phyloP scores from a whole-genome alignment of 1,140 invertebrate species.

The Amyelois transitella region DNA sequence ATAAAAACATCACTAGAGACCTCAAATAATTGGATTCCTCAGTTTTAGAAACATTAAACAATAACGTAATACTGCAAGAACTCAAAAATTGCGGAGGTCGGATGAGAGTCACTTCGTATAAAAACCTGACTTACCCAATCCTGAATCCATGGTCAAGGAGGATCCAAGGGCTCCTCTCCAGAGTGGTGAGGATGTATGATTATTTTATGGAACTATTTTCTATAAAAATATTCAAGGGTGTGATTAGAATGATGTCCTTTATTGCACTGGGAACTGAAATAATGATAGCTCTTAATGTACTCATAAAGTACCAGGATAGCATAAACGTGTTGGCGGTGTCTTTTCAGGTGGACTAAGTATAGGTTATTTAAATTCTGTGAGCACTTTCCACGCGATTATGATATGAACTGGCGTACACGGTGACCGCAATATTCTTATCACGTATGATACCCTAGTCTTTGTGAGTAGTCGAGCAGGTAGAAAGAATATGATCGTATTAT shows the following conservation, averaged over 20 bases:
- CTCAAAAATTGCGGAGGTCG: no score
- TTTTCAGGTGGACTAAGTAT: neutral
- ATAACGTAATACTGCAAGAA: no score
- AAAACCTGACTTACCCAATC: no score
- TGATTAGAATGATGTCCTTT: neutral
- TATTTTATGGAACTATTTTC: no score
- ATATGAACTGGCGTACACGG: conserved; percentile 37
- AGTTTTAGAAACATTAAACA: no score
- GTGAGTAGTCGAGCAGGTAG: conserved; percentile 35
- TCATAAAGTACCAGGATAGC: neutral
- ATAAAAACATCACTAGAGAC: no score
- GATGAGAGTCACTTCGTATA: no score
- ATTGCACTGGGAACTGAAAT: neutral
- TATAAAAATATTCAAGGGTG: no score
- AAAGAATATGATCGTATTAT: neutral
- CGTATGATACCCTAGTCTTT: conserved; percentile 37
- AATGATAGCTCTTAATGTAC: neutral
- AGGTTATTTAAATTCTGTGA: conserved; percentile 44
- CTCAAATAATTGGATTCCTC: no score
- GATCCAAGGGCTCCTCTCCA: no score
- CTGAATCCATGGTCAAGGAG: no score
- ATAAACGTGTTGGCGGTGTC: neutral
- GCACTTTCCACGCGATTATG: conserved; percentile 48
- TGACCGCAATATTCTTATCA: conserved; percentile 46
- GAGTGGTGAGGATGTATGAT: no score